Evolutionary conservation across 2,113 vertebrate species (phyloP), one percentile per base, ranked within the genome.

Genomic region (Chaenocephalus aceratus): DNA sequence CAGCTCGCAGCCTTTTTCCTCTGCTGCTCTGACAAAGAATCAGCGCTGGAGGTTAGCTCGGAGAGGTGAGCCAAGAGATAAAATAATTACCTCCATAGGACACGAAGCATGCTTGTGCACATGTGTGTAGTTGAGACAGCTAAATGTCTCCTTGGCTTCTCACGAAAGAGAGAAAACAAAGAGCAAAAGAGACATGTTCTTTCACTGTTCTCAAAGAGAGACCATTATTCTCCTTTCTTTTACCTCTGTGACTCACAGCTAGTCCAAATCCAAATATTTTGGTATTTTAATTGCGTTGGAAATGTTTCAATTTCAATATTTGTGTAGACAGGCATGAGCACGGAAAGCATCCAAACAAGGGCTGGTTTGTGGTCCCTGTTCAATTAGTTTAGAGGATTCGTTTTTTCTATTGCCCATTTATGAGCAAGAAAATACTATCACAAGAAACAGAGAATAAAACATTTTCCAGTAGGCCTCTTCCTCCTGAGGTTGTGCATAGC

Each of bases 81-180:
- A 72, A 87, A 91, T 87, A 90, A 92, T 88, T 62, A 84, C 86
- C 89, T 91, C 82, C 64, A 70, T 51, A 65, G 56, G 70, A 90
- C 79, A 75, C 2, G 10, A 62, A 64, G 73, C 77, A 56, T 82
- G 51, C 49, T 64, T 74, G 64, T 23, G 48, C 64, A 72, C 49
- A n/a, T 0, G 1, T 10, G 2, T 49, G 54, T 48, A 57, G 51
- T 65, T 73, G 62, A 75, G 44, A 72, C 72, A 62, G 18, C 30
- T 77, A 72, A 84, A 86, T 70, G 45, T 62, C 68, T 81, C 58
- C 45, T 73, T 57, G 80, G 74, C 65, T 72, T 80, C 46, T 79
- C 53, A 64, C 21, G 61, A 69, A 49, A 75, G 52, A 53, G 41
- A 61, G n/a, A 65, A 79, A 54, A 77, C 23, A 63, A 9, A 73